Base-by-base conservation (phyloP, 1,140 invertebrate genomes). In the Samia ricini region DNA sequence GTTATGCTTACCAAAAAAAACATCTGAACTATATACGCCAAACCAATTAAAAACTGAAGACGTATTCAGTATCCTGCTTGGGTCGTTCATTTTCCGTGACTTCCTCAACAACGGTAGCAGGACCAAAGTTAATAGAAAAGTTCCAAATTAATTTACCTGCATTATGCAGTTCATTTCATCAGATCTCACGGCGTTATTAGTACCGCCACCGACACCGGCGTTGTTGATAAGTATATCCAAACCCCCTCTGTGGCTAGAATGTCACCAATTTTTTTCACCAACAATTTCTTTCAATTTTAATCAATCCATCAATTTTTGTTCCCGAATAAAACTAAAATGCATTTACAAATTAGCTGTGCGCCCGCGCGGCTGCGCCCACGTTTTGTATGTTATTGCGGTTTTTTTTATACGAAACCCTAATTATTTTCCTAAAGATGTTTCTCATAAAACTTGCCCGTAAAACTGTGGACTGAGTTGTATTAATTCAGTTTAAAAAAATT, bases 171-270 rank as follows among this genome's bases (percentile, higher is more conserved):
- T 87, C 55, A 92, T 70, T 2, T 89, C 90, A 69, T 93, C 92
- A 8, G 59, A 26, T 92, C 69, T 93, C 64, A 80, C 91, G 78
- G 74, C 91, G 76, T 66, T 80, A 3, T 79, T 64, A 89, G 91
- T 52, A 92, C 81, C 0, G n/a, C n/a, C n/a, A n/a, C 93, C 93
- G 50, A 93, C 92, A 5, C 94, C 95, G 2, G 95, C 96, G 78
- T 97, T 97, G 74, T 97, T 95, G 22, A 97, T 93, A 2, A 97
- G 79, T n/a, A 97, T 93, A 82, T 97, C 95, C 12, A 98, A 79
- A 68, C 92, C 91, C 84, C 66, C 84, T 96, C 95, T 18, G 91
- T 93, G 68, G 91, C 85, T 3, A 93, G 89, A 51, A 96, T 92
- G 62, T 94, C 92, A 12, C 88, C 80, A 2, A n/a, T n/a, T n/a